Evolutionary conservation across 1,140 invertebrate species (phyloP).

Genomic region (Ruditapes philippinarum): DNA sequence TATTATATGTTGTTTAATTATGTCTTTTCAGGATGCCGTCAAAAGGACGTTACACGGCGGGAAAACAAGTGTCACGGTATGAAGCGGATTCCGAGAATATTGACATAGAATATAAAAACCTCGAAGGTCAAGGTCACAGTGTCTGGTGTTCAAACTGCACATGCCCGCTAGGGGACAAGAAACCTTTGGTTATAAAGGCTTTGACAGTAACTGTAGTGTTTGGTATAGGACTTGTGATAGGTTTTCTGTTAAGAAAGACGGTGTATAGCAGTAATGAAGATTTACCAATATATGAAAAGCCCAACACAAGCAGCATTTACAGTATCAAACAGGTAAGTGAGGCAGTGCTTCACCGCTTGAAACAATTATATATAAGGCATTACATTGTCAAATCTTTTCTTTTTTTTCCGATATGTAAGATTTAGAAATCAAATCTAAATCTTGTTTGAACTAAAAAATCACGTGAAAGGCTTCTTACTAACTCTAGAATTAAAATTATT

Average conservation of each 20-base stretch:
- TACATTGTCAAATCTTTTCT: no score
- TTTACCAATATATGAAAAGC: neutral
- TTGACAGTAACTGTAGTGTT: conserved; percentile 43
- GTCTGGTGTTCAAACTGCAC: neutral
- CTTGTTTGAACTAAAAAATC: no score
- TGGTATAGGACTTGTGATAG: conserved; percentile 48
- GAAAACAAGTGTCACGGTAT: conserved; percentile 82
- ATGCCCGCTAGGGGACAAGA: conserved; percentile 52
- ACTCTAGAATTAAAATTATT: no score
- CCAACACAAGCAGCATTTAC: neutral
- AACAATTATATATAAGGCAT: no score
- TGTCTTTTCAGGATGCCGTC: conserved; percentile 79
- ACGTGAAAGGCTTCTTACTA: no score
- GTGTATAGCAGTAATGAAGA: neutral
- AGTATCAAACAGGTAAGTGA: conserved; percentile 30
- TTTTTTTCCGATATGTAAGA: no score
- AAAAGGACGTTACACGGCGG: conserved; percentile 80
- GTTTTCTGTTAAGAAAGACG: conserved; percentile 37
- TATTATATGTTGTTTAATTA: neutral
- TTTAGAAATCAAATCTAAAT: no score
- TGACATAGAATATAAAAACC: conserved; percentile 84
- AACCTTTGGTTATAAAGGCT: conserved; percentile 35
- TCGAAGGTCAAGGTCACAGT: conserved; percentile 70
- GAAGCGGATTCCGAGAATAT: conserved; percentile 84
- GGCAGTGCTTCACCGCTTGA: no score